Evolutionary conservation across 2,888 invertebrate genomes (phyloP), one percentile per base, ranked within the genome.

Genomic region (Ptychoptera contaminata): DNA sequence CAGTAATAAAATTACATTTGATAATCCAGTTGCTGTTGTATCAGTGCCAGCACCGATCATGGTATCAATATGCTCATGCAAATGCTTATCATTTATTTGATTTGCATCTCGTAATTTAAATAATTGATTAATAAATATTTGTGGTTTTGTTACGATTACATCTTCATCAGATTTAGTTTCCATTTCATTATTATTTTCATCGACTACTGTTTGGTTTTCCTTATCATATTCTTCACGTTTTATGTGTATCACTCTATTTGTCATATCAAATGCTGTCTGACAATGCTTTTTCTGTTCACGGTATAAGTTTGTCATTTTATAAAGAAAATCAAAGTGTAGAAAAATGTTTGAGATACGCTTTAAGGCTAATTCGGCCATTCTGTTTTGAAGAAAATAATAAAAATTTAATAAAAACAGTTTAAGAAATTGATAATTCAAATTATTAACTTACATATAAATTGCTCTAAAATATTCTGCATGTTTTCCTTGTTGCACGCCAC

Each of bases 11-110:
- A 62, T 42, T 0, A 52, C 51, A 39, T 58, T 56, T 5, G 51
- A 48, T 1, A 62, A 50, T 0, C 61, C 58, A 39, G 58, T 60
- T 1, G 64, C 56, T 2, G 63, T 59, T 1, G 64, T 64, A 49
- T 63, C 64, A 2, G 41, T 34, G 2, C 34, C 41, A 9, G 41
- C 41, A 23, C 32, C 32, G 11, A 35, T 16, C 1, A 42, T 42
- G 7, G 41, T 42, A 14, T 42, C 41, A 5, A 42, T 23, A n/a
- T 42, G 41, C 16, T 42, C 41, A 2, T 34, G 34, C 4, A 42
- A 16, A 35, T 23, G 12, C 8, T 35, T n/a, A 35, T 42, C 41
- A 23, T 23, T 23, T 5, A 23, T 23, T 23, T 23, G 23, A 23
- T 23, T 23, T 23, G 23, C 7, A 23, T 23, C 34, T 34, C 34